Percentiles rank a stretch among this genome's conserved stretches.
phyloP scores from a whole-genome alignment of 2,113 vertebrate species.

The Oenanthe melanoleuca region DNA sequence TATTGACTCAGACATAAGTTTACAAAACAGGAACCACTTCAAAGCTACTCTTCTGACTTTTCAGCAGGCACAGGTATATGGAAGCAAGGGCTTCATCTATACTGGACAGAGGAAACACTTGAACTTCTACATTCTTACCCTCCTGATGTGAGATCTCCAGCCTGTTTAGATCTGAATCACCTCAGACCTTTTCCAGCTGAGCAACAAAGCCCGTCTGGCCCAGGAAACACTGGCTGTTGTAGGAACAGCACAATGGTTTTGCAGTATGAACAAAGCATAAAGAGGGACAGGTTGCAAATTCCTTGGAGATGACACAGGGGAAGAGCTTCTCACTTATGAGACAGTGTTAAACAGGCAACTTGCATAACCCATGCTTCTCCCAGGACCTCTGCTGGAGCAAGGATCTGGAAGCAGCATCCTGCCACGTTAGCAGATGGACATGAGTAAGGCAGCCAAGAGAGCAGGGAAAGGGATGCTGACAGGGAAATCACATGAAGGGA shows the following conservation, averaged over 20 bases:
- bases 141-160: neutral
- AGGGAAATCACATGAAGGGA: neutral
- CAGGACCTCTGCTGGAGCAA: neutral
- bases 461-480: neutral
- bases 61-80: neutral
- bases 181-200: neutral
- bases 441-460: slow-evolving; percentile 28
- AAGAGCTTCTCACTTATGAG: neutral
- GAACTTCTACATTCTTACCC: neutral
- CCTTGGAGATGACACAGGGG: neutral
- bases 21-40: neutral
- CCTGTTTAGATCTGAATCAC: neutral
- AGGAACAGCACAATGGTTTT: neutral
- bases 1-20: neutral
- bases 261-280: neutral
- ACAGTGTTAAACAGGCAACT: neutral
- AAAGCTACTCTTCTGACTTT: neutral
- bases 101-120: neutral
- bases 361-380: neutral
- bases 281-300: slow-evolving; percentile 1
- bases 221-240: neutral
- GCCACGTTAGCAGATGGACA: neutral
- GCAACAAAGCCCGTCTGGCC: neutral
- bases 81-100: neutral
- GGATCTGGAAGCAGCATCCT: slow-evolving; percentile 31